Evolutionary conservation across 2,113 vertebrate genomes (phyloP).

Genomic region (Megaleporinus macrocephalus): DNA sequence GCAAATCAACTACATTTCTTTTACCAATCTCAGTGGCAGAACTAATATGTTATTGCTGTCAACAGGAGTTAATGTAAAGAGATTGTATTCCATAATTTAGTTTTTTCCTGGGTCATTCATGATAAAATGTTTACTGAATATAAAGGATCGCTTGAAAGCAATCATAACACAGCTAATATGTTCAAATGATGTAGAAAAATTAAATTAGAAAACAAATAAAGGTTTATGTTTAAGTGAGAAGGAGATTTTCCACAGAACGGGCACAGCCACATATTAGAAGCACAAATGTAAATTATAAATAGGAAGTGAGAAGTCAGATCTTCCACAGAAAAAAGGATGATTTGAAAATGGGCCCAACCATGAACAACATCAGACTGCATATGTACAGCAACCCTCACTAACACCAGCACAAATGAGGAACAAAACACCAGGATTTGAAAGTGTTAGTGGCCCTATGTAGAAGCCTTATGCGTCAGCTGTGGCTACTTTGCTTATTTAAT

Average conservation of each 20-base stretch:
- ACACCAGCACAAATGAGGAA: background rate
- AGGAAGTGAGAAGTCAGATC: constrained; percentile 22
- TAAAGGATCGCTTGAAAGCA: too few species aligned
- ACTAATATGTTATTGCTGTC: too few species aligned
- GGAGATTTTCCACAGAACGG: background rate
- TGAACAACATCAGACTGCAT: background rate
- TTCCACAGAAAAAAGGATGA: background rate
- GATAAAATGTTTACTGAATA: too few species aligned
- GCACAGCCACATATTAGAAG: background rate
- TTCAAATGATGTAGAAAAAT: too few species aligned
- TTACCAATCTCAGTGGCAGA: too few species aligned
- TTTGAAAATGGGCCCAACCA: background rate
- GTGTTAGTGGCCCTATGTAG: background rate
- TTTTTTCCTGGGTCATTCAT: too few species aligned
- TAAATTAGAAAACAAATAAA: background rate
- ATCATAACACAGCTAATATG: too few species aligned
- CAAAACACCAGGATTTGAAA: constrained; percentile 3
- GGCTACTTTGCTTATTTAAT: constrained; percentile 20
- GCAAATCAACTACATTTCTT: too few species aligned
- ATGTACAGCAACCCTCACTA: background rate
- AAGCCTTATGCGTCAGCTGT: background rate
- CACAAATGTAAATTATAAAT: background rate
- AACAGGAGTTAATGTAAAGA: too few species aligned
- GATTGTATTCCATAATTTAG: too few species aligned
- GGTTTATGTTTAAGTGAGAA: background rate